A percentile compares a stretch with the other conserved stretches of the same genome.
phyloP scores from a whole-genome alignment of 2,797 vertebrate species.

The Tragopan temminckii region DNA sequence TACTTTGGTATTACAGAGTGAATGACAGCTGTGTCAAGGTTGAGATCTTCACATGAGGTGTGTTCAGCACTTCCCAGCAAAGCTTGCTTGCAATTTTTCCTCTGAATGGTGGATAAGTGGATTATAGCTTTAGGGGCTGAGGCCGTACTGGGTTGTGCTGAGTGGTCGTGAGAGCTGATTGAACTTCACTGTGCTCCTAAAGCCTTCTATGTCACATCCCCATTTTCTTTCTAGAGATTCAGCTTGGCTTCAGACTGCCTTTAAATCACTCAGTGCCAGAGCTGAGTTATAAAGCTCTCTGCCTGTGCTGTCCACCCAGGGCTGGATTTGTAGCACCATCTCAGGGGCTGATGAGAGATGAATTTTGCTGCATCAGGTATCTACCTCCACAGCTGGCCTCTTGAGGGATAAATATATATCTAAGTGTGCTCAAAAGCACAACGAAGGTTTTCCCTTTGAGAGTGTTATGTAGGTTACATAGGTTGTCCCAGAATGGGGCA shows the following conservation, averaged over 20 bases:
- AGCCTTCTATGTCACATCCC: not conserved
- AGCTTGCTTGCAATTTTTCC: not conserved
- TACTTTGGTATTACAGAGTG: not conserved
- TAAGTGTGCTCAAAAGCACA: not conserved
- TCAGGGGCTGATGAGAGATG: not conserved
- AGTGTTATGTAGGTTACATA: not conserved
- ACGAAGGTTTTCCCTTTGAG: not conserved
- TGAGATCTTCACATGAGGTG: not conserved
- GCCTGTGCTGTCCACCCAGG: rapidly evolving
- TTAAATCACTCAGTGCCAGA: not conserved
- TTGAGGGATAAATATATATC: rapidly evolving
- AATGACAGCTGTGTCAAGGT: not conserved
- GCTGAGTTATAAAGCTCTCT: not conserved
- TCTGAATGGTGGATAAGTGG: not conserved
- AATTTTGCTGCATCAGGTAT: not conserved
- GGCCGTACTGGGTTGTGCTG: not conserved
- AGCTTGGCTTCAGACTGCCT: not conserved
- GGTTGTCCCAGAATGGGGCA: not conserved
- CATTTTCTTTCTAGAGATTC: not conserved
- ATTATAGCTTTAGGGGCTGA: rapidly evolving
- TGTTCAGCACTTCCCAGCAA: not conserved
- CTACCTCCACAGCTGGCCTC: not conserved
- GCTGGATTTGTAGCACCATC: not conserved
- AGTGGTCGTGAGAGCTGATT: not conserved
- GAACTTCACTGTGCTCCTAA: rapidly evolving